Evolutionary conservation across 2,888 invertebrate genomes (phyloP), one percentile per base, ranked within the genome.

Genomic region (Hipparchia semele): DNA sequence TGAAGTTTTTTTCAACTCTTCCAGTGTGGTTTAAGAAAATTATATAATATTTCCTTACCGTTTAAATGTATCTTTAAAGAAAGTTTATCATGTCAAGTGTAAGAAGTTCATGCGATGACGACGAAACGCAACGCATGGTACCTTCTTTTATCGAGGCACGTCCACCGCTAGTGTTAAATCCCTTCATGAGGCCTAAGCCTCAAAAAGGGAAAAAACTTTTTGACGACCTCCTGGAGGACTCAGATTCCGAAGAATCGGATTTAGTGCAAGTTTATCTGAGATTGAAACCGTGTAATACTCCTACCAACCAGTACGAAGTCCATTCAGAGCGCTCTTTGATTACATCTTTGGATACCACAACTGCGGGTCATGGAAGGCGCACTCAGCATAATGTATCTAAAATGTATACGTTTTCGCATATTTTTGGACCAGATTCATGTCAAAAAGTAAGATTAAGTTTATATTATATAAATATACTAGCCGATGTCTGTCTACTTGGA

Each of bases 231-330:
- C 92, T 92, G 77, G 90, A 94, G 59, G 88, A 90, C 75, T 88
- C 89, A 0, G 90, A 88, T 53, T 79, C 80, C 65, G 91, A 91
- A 2, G 91, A 90, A 71, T 85, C 88, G 0, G 94, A 93, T 68
- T 81, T 89, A 71, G 88, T 95, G 6, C 92, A 94, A 80, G 95
- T 95, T 9, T 95, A 94, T 76, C 83, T 95, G 62, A 88, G 95
- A 68, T 79, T 95, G 71, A 95, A 95, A 78, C 94, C 95, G 0
- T 87, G 87, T 72, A 85, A 84, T 62, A 81, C 80, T 58, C 82
- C 82, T 0, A 91, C 81, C 73, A 86, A 87, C 75, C 77, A 92
- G 73, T 94, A 94, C 71, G 91, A 92, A 78, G 85, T 94, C 58
- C 84, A 82, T 72, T 92, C 86, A 5, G 87, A 88, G 76, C 89